A percentile compares a stretch with the other conserved stretches of the same genome.
phyloP scores from a whole-genome alignment of 2,113 vertebrate species.

The Thalassoma bifasciatum region DNA sequence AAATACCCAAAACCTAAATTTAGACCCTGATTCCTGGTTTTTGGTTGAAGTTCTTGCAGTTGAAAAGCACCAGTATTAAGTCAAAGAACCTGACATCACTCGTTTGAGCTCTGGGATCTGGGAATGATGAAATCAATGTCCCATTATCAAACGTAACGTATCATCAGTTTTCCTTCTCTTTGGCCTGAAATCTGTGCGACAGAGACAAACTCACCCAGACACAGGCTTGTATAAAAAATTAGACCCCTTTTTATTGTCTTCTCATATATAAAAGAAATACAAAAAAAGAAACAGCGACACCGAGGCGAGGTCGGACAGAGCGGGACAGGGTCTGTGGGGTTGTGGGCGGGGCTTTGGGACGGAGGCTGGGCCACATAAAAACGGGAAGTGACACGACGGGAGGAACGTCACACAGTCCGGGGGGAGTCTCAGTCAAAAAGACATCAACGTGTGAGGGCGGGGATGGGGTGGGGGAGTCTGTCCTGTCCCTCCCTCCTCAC shows the following conservation, averaged over 20 bases:
- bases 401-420: conserved; percentile 54
- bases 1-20: too few relatives aligned
- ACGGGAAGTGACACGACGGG: conserved; percentile 49
- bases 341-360: neutral
- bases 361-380: conserved; percentile 53
- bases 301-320: conserved; percentile 39
- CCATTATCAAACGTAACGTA: too few relatives aligned
- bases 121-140: too few relatives aligned
- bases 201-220: conserved; percentile 12
- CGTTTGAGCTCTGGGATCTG: too few relatives aligned
- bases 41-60: too few relatives aligned
- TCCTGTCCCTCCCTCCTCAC: neutral
- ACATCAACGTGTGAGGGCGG: conserved; percentile 36
- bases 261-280: conserved; percentile 86
- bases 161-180: too few relatives aligned
- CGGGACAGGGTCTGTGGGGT: conserved; percentile 23
- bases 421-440: conserved; percentile 22
- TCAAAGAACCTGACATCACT: too few relatives aligned
- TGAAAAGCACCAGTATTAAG: too few relatives aligned
- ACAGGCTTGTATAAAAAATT: conserved; percentile 79
- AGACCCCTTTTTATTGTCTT: conserved; percentile 85
- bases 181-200: too few relatives aligned
- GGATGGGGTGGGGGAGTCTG: conserved; percentile 16
- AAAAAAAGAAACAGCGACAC: conserved; percentile 84
- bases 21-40: too few relatives aligned